phyloP scores from a whole-genome alignment of 1,140 invertebrate genomes.

The Agrypnia vestita region DNA sequence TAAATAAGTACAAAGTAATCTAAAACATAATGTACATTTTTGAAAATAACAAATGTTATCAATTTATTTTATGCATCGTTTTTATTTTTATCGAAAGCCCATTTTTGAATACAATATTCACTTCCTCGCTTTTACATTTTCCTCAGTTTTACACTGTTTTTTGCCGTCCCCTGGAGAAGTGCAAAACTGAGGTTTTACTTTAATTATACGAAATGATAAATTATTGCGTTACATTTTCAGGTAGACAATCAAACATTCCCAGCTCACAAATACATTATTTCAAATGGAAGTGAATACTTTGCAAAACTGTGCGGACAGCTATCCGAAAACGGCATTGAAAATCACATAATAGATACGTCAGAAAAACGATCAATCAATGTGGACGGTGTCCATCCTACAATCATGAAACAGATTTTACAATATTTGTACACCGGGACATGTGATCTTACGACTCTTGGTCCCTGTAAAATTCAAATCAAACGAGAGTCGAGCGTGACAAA shows the following conservation, averaged over 20 bases:
- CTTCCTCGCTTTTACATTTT: too few relatives aligned
- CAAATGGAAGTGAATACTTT: conserved; percentile 73
- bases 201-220: too few relatives aligned
- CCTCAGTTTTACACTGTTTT: too few relatives aligned
- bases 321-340: conserved; percentile 43
- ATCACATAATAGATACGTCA: conserved; percentile 42
- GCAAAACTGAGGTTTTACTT: too few relatives aligned
- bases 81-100: too few relatives aligned
- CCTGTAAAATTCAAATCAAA: conserved; percentile 68
- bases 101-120: too few relatives aligned
- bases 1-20: too few relatives aligned
- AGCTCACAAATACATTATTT: conserved; percentile 82
- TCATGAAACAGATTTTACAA: conserved; percentile 78
- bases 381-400: conserved; percentile 73
- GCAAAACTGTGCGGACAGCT: conserved; percentile 66
- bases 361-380: conserved; percentile 67
- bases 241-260: conserved; percentile 73
- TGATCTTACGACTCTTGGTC: conserved; percentile 74
- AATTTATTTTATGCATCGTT: too few relatives aligned
- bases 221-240: conserved; percentile 58
- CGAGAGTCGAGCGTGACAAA: conserved; percentile 60
- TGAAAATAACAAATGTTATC: too few relatives aligned
- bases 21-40: too few relatives aligned
- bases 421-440: conserved; percentile 81
- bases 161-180: too few relatives aligned